Evolutionary conservation across 2,113 vertebrate species (phyloP).

Genomic region (Hymenochirus boettgeri): DNA sequence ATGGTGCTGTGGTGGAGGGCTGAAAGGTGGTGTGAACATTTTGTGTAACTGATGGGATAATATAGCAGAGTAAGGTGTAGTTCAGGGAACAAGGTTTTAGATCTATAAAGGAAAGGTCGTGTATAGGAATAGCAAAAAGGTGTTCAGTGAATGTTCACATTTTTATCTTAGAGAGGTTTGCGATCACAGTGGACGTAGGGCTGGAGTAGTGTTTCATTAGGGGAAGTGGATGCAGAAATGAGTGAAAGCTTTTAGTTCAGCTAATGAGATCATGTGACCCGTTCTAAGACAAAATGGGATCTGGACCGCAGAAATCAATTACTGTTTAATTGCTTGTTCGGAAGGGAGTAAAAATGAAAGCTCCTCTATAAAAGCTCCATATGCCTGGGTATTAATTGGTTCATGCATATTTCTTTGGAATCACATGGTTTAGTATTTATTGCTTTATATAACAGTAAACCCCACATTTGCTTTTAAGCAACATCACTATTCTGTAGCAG

Average conservation of each 20-base stretch:
- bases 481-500: too few species aligned
- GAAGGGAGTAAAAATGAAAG: conserved; percentile 2
- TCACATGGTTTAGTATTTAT: too few species aligned
- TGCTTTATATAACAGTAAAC: too few species aligned
- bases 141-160: background rate
- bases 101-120: conserved; percentile 8
- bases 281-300: conserved; percentile 5
- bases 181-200: background rate
- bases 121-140: background rate
- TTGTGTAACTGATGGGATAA: conserved; percentile 5
- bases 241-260: conserved; percentile 1
- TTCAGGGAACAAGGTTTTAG: background rate
- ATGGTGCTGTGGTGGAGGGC: conserved; percentile 25
- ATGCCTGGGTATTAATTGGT: too few species aligned
- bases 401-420: too few species aligned
- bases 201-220: background rate
- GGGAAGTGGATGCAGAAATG: background rate
- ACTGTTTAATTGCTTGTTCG: conserved; percentile 6
- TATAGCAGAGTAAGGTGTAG: too few species aligned
- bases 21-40: conserved; percentile 15
- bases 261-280: conserved; percentile 31
- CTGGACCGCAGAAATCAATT: conserved; percentile 4
- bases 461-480: too few species aligned
- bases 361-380: too few species aligned
- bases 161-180: background rate